phyloP scores from a whole-genome alignment of 2,113 vertebrate genomes.

The Phaethon lepturus region DNA sequence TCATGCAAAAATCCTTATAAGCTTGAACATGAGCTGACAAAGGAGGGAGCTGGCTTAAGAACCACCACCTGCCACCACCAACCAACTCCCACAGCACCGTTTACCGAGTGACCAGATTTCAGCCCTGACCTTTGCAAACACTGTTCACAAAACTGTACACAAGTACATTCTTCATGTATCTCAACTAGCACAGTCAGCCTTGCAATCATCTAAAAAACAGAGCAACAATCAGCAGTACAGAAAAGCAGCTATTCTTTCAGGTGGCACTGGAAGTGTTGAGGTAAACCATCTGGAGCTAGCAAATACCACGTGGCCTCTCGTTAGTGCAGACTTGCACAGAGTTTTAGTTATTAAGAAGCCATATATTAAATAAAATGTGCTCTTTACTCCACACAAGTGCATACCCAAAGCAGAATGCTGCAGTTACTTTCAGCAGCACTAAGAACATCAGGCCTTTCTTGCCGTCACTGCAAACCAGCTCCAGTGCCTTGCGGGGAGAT shows the following conservation, averaged over 20 bases:
- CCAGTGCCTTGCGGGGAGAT: neutral
- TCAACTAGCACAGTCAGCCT: neutral
- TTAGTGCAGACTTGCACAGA: neutral
- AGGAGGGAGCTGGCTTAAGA: neutral
- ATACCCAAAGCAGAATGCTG: rapidly evolving
- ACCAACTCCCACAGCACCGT: neutral
- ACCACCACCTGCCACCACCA: neutral
- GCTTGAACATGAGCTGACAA: neutral
- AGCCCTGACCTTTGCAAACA: neutral
- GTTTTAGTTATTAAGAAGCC: neutral
- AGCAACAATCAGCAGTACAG: neutral
- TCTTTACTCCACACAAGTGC: neutral
- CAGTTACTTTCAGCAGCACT: neutral
- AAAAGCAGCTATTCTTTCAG: neutral
- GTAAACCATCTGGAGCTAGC: neutral
- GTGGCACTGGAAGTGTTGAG: neutral
- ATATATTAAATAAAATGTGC: neutral
- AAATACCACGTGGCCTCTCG: neutral
- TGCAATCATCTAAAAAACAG: rapidly evolving
- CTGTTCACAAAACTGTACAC: neutral
- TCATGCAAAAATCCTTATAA: neutral
- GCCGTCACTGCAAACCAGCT: rapidly evolving
- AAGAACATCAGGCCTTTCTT: neutral
- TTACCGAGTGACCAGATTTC: neutral
- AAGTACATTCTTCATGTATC: neutral